Percentiles rank a stretch among this genome's conserved stretches.
phyloP scores from a whole-genome alignment of 2,113 vertebrate genomes.

The Vimba vimba region DNA sequence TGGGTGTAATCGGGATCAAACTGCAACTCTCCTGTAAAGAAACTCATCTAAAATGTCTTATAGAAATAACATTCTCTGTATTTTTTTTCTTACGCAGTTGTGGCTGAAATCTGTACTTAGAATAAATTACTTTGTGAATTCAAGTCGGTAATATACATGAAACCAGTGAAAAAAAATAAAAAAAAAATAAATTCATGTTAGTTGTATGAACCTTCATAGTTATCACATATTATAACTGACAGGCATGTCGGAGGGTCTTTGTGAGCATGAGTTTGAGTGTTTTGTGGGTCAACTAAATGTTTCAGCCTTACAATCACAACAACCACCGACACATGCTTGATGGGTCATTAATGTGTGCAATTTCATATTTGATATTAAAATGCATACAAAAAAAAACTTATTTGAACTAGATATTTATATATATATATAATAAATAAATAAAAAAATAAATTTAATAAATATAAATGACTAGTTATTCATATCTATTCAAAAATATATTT shows the following conservation, averaged over 20 bases:
- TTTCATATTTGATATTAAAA: no score
- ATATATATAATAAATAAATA: no score
- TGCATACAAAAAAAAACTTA: no score
- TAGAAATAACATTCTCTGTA: background rate
- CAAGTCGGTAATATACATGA: constrained; percentile 24
- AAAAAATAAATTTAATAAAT: no score
- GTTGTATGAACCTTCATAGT: constrained; percentile 11
- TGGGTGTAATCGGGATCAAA: background rate
- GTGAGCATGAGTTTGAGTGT: constrained; percentile 33
- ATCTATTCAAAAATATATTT: background rate
- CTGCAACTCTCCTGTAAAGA: background rate
- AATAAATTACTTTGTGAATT: constrained; percentile 9
- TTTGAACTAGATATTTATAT: no score
- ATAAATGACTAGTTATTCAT: background rate
- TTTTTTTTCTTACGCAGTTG: constrained; percentile 1
- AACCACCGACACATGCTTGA: background rate
- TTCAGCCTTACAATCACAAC: constrained; percentile 16
- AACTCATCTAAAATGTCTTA: background rate
- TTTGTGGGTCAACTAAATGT: constrained; percentile 34
- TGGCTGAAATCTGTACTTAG: background rate
- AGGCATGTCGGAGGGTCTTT: background rate
- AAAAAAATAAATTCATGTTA: background rate
- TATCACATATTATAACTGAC: background rate
- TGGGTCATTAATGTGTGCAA: background rate
- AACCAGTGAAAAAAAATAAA: background rate